Evolutionary conservation across 53 echinoderm and acorn worm genomes (phyloP).

Genomic region (Stichopus horrens): DNA sequence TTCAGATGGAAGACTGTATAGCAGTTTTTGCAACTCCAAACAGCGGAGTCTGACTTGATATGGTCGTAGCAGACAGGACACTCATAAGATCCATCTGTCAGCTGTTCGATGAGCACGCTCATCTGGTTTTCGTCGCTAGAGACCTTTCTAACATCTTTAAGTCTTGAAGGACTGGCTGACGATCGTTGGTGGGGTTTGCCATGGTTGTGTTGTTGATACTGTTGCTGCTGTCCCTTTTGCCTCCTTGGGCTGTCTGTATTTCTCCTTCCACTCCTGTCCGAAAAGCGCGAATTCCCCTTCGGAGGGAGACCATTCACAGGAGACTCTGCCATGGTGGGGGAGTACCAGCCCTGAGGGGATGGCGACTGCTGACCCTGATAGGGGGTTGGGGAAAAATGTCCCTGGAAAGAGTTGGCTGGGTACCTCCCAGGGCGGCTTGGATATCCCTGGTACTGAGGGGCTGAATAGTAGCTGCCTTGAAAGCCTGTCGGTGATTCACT

Average conservation of each 20-base stretch:
- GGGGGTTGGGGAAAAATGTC: constrained; percentile 34
- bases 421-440: not conserved
- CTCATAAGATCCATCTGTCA: constrained; percentile 80
- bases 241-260: constrained; percentile 25
- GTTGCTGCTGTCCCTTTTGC: constrained; percentile 38
- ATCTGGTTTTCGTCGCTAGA: constrained; percentile 71
- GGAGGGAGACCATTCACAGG: constrained; percentile 23
- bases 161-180: constrained; percentile 36
- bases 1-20: constrained; percentile 91
- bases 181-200: not conserved
- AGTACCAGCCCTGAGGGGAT: constrained; percentile 19
- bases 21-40: constrained; percentile 92
- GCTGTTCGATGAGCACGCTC: constrained; percentile 88
- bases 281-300: constrained; percentile 3
- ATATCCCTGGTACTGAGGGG: constrained; percentile 3
- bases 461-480: constrained; percentile 19
- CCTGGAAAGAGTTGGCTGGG: not conserved
- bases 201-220: not conserved
- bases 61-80: constrained; percentile 90
- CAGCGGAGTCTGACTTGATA: constrained; percentile 65
- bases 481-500: constrained; percentile 1
- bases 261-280: constrained; percentile 21
- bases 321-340: not conserved
- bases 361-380: constrained; percentile 13
- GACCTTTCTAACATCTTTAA: not conserved